Conservation (phyloP, 2,113 vertebrate species). For the Crocuta crocuta region DNA sequence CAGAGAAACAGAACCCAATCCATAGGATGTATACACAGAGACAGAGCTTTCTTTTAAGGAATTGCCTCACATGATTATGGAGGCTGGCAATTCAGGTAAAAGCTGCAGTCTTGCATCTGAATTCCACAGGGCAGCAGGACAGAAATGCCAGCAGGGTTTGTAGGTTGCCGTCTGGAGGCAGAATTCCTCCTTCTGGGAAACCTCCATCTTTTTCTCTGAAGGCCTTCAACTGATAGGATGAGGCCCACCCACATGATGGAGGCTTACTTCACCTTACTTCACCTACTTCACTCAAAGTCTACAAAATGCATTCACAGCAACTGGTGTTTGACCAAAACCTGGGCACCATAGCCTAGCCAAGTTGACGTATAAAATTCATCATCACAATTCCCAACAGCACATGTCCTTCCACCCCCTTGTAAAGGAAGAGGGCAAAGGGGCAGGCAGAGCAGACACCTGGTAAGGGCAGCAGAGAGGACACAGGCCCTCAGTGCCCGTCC, state of each 20-base stretch:
- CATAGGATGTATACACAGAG: rapidly evolving
- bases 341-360: neutral
- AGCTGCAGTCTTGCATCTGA: neutral
- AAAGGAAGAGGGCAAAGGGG: neutral
- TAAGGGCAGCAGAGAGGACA: neutral
- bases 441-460: neutral
- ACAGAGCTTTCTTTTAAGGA: neutral
- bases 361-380: neutral
- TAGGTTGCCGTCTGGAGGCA: rapidly evolving
- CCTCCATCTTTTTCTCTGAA: neutral
- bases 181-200: neutral
- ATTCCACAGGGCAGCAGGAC: neutral
- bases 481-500: neutral
- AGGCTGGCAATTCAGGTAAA: neutral
- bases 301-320: neutral
- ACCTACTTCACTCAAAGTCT: neutral
- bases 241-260: neutral
- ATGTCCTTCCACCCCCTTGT: neutral
- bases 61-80: neutral
- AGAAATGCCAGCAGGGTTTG: neutral
- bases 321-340: no score
- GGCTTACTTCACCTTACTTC: no score
- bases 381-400: rapidly evolving
- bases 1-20: neutral
- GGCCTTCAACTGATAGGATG: neutral